These are phyloP conservation scores for Microcebus tavaratra DNA, from an alignment of 2,113 vertebrate genomes.

Conservation along the genomic window DNA sequence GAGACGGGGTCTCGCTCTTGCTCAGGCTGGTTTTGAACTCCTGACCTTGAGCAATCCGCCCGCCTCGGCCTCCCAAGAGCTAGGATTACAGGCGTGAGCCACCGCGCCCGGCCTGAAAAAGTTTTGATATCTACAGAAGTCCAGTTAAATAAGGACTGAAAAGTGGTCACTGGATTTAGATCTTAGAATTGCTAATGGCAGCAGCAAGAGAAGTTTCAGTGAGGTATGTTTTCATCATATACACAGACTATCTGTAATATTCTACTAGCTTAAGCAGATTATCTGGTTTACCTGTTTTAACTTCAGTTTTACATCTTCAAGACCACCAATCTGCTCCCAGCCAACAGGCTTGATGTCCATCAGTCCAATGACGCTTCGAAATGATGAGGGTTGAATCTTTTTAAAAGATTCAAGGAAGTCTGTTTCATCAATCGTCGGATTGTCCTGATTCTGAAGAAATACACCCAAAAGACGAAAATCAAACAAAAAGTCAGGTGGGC, in stretches of 20 bases:
- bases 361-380: conserved; percentile 90
- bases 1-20: no score
- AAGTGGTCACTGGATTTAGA: neutral
- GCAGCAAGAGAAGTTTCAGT: neutral
- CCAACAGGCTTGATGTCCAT: conserved; percentile 88
- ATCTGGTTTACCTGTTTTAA: conserved; percentile 89
- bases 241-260: neutral
- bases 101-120: no score
- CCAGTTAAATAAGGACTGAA: neutral
- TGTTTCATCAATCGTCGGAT: conserved; percentile 79
- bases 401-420: conserved; percentile 93
- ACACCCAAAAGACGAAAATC: conserved; percentile 13
- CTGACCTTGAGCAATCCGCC: no score
- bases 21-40: no score
- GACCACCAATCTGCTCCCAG: conserved; percentile 97
- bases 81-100: no score
- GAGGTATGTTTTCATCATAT: neutral
- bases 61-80: no score
- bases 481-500: neutral
- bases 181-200: neutral
- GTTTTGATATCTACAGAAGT: neutral
- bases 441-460: conserved; percentile 83
- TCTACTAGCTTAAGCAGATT: neutral
- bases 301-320: conserved; percentile 94
- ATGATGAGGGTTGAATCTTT: conserved; percentile 90